Evolutionary conservation across 2,888 invertebrate genomes (phyloP).

Genomic region (Meteorus cinctellus): DNA sequence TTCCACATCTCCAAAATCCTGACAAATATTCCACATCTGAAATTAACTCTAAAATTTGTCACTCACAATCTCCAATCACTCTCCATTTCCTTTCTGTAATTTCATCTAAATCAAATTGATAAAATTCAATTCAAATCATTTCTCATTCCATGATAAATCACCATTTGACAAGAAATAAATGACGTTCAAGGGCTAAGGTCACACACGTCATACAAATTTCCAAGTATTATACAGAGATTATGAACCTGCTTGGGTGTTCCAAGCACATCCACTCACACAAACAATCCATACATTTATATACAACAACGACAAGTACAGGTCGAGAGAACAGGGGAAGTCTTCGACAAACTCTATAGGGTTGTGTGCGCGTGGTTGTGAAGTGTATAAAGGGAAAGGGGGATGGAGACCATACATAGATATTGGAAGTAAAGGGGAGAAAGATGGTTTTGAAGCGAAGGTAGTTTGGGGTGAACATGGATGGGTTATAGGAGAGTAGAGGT

Average conservation of each 20-base stretch:
- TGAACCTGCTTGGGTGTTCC: constrained; percentile 66
- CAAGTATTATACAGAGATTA: constrained; percentile 72
- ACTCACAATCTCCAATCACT: no score
- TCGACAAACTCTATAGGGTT: constrained; percentile 49
- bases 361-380: constrained; percentile 38
- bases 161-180: constrained; percentile 28
- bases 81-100: no score
- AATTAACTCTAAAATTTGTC: no score
- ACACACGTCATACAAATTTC: constrained; percentile 54
- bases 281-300: background rate
- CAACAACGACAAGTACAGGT: background rate
- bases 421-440: constrained; percentile 49
- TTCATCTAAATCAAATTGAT: no score
- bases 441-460: constrained; percentile 53
- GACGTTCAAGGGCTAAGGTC: constrained; percentile 47
- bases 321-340: constrained; percentile 53
- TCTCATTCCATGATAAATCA: no score
- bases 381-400: constrained; percentile 3
- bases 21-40: no score
- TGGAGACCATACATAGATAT: background rate
- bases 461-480: constrained; percentile 42
- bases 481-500: constrained; percentile 20
- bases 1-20: no score
- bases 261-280: background rate
- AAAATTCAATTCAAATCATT: no score